Evolutionary conservation across 2,113 vertebrate species (phyloP).

Genomic region (Dunckerocampus dactyliophorus): DNA sequence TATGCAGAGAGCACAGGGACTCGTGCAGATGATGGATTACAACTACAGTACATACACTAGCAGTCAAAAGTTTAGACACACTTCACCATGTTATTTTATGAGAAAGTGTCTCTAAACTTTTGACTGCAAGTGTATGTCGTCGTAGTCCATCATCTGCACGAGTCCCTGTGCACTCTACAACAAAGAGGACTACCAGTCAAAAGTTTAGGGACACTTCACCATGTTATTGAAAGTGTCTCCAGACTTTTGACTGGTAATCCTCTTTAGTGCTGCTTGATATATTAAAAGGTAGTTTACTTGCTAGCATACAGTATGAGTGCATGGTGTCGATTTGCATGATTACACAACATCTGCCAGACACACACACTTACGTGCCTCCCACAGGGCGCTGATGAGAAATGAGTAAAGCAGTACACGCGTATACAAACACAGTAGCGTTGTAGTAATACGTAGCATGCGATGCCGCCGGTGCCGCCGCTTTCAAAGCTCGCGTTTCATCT

Average conservation of each 20-base stretch:
- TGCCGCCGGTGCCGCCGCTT: background rate
- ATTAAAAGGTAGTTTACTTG: background rate
- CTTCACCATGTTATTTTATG: no score
- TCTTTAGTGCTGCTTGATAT: background rate
- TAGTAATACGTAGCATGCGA: slow-evolving; percentile 14
- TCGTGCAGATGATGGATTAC: no score
- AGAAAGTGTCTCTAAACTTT: no score
- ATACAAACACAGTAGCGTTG: slow-evolving; percentile 36
- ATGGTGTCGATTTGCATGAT: slow-evolving; percentile 70
- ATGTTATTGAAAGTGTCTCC: no score
- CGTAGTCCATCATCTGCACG: no score
- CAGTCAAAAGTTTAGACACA: no score
- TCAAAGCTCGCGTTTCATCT: slow-evolving; percentile 8
- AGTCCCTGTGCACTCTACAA: no score
- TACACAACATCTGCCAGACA: slow-evolving; percentile 48
- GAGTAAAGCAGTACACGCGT: slow-evolving; percentile 1
- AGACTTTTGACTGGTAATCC: background rate
- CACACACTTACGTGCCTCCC: slow-evolving; percentile 41
- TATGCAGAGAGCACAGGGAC: no score
- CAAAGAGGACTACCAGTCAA: no score
- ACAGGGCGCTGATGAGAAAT: slow-evolving; percentile 41
- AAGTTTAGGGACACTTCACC: no score
- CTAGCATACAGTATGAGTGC: slow-evolving; percentile 25
- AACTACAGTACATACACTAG: no score
- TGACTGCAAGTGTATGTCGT: no score